Evolutionary conservation across 2,797 vertebrate species (phyloP).

Genomic region (Amniataba percoides): DNA sequence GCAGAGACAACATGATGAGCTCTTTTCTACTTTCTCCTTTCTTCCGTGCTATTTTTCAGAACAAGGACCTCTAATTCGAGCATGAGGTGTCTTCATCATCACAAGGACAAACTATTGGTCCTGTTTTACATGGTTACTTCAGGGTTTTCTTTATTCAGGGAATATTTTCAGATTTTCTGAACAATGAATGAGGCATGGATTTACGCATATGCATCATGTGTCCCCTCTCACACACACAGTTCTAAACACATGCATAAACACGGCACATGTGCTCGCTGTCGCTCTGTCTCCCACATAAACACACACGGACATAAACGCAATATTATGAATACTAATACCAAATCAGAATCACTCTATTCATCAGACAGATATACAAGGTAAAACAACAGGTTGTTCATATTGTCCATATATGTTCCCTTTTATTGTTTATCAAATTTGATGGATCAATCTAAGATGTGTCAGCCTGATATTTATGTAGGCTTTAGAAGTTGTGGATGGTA

Average conservation of each 20-base stretch:
- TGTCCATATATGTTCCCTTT: conserved; percentile 8
- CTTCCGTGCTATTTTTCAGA: conserved; percentile 40
- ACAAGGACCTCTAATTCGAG: conserved; percentile 40
- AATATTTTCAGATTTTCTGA: conserved; percentile 13
- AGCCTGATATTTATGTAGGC: background rate
- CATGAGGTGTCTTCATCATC: conserved; percentile 31
- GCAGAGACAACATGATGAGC: conserved; percentile 57
- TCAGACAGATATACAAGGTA: conserved; percentile 6
- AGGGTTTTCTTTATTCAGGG: conserved; percentile 20
- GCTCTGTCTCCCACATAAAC: background rate
- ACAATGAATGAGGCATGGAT: conserved; percentile 7
- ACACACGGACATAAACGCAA: background rate
- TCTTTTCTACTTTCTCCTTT: conserved; percentile 51
- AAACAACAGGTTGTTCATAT: conserved; percentile 7
- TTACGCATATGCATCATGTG: background rate
- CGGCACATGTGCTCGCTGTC: background rate
- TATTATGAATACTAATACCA: conserved; percentile 9
- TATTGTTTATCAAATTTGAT: background rate
- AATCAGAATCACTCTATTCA: conserved; percentile 18
- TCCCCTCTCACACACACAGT: background rate
- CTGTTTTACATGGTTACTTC: conserved; percentile 1
- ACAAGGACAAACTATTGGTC: conserved; percentile 32
- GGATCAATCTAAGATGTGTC: conserved; percentile 13
- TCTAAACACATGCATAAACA: background rate
- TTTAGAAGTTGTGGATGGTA: background rate